Base-by-base conservation (phyloP, 2,113 vertebrate genomes). In the Colistium nudipinnis region DNA sequence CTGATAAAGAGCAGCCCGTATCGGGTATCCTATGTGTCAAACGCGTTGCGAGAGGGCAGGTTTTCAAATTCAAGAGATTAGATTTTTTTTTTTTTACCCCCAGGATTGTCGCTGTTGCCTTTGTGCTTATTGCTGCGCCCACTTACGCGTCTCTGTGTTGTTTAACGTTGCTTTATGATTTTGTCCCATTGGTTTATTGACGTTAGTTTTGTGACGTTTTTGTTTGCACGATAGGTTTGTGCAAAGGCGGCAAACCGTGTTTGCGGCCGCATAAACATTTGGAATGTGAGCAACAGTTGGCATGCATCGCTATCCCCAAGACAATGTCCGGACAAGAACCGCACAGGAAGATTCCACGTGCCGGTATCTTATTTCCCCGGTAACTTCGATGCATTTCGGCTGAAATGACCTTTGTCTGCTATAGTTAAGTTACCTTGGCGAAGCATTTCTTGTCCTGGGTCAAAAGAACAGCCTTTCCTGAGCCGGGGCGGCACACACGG, bases 361-460 rank as follows among this genome's bases (percentile, higher is more conserved):
- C 4, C 24, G 4, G 11, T 2, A 7, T 1, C 13, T 30, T 20
- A 20, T 20, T 1, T 8, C 1, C 11, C 30, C 30, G 4, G 30
- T 4, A 31, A 5, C 8, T 31, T n/a, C n/a, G n/a, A n/a, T n/a
- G 5, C 17, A 43, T 2, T 22, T 2, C 1, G 13, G 2, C 3
- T 17, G 3, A 4, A 33, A 47, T 0, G 14, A n/a, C n/a, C n/a
- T 5, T 30, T 1, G 8, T 14, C 3, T 28, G 17, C 30, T 19
- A 7, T 16, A 9, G n/a, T 6, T 16, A 39, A 5, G 14, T 64
- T 90, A 99, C 97, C 96, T 98, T 98, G 30, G 91, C 57, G 83
- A 99, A 99, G 72, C 98, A 99, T 54, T 99, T 99, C 89, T 96
- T 98, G 86, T 99, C 96, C 81, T 99, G 97, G 0, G 97, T 99